These are phyloP conservation scores for Heliconius sara DNA, from an alignment of 2,888 invertebrate species.

Conservation along the genomic window DNA sequence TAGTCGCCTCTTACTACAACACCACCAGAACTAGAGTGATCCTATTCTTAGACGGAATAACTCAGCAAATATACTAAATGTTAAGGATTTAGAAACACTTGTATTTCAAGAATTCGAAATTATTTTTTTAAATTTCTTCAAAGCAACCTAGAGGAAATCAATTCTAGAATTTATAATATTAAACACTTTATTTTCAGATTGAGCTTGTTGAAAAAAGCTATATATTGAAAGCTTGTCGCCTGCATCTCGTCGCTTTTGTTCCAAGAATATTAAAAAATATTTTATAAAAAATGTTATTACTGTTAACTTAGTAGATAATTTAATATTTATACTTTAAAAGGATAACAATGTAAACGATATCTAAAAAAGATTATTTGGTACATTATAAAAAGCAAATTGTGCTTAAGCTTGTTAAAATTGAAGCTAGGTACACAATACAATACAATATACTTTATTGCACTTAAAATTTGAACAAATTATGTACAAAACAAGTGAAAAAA, in stretches of 20 bases:
- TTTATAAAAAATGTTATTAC: not conserved
- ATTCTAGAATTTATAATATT: not conserved
- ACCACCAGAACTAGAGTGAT: too few relatives aligned
- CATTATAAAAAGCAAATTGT: not conserved
- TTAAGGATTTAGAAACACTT: not conserved
- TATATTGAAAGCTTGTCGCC: slow-evolving; percentile 18
- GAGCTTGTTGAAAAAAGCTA: slow-evolving; percentile 4
- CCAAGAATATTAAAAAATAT: slow-evolving; percentile 12
- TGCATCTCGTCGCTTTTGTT: not conserved
- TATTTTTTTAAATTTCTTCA: too few relatives aligned
- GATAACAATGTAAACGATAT: too few relatives aligned
- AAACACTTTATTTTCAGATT: not conserved
- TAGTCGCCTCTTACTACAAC: too few relatives aligned
- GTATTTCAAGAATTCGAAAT: not conserved
- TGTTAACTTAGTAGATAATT: too few relatives aligned
- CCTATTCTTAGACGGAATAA: not conserved
- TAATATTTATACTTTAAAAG: too few relatives aligned
- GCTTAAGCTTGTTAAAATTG: not conserved
- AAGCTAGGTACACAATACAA: too few relatives aligned
- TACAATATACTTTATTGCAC: too few relatives aligned
- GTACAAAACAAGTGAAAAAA: too few relatives aligned
- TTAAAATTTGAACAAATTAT: too few relatives aligned
- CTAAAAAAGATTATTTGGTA: not conserved
- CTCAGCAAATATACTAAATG: not conserved
- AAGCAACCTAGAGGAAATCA: not conserved